These are phyloP conservation scores for Labeo rohita DNA, from an alignment of 2,113 vertebrate species.

Conservation along the genomic window DNA sequence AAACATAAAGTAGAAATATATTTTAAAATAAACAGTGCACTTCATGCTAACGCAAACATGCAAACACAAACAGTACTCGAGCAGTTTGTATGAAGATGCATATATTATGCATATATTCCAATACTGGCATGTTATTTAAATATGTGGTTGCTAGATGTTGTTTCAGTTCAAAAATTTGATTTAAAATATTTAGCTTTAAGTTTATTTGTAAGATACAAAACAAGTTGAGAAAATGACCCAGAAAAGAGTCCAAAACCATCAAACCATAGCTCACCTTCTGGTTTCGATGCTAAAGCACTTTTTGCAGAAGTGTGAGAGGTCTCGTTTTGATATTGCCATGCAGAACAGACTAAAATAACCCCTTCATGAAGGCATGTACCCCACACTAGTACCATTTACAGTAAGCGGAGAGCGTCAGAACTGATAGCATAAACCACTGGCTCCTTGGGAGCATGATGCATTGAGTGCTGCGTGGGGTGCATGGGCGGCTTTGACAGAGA, in stretches of 20 bases:
- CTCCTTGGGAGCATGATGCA: conserved; percentile 62
- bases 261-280: neutral
- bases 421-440: conserved; percentile 57
- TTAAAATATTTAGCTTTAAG: neutral
- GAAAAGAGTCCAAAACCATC: neutral
- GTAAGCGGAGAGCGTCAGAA: conserved; percentile 69
- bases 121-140: neutral
- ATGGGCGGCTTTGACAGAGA: conserved; percentile 69
- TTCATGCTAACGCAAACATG: neutral
- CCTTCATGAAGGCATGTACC: conserved; percentile 26
- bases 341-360: conserved; percentile 32
- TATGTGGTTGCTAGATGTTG: neutral
- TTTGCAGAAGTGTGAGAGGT: conserved; percentile 4
- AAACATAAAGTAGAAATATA: too few relatives aligned
- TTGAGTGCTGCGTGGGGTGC: conserved; percentile 62
- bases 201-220: neutral
- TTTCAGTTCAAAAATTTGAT: neutral
- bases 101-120: neutral
- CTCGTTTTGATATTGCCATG: neutral
- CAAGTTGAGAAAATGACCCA: neutral
- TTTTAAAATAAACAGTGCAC: neutral
- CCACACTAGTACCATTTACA: conserved; percentile 66
- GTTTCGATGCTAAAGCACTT: neutral
- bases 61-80: neutral
- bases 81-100: neutral